A percentile compares a stretch with the other conserved stretches of the same genome.
These are phyloP conservation scores for Pemphredon lugubris DNA, from an alignment of 2,888 invertebrate genomes.

Conservation along the genomic window DNA sequence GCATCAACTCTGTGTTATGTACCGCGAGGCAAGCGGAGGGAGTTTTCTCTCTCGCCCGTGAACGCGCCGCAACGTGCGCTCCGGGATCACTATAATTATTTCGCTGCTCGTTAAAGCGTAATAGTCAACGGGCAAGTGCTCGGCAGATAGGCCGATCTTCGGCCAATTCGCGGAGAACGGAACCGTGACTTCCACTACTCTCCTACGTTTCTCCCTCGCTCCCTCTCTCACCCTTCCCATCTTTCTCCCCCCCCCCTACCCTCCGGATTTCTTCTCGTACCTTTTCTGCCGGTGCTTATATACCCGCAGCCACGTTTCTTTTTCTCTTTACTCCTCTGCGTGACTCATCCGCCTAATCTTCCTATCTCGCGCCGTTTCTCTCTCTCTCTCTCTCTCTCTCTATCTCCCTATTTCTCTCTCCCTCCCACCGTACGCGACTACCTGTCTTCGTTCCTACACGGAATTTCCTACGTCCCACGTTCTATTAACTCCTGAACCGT, in stretches of 20 bases:
- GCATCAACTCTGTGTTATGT: constrained; percentile 45
- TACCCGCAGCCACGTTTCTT: constrained; percentile 14
- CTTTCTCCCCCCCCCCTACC: not conserved
- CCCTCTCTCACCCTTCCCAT: not conserved
- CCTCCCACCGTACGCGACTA: not conserved
- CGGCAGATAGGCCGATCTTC: constrained; percentile 38
- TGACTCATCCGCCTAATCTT: constrained; percentile 46
- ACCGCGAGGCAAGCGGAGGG: not conserved
- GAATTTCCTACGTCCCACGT: constrained; percentile 35
- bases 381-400: not conserved
- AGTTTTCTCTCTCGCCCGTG: constrained; percentile 6
- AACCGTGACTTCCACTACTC: constrained; percentile 29
- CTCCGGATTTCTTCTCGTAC: not conserved
- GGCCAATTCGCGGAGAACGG: constrained; percentile 33
- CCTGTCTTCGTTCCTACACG: not conserved
- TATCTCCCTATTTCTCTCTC: not conserved
- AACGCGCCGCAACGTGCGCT: constrained; percentile 19
- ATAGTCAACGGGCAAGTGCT: constrained; percentile 48
- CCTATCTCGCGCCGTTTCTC: constrained; percentile 9
- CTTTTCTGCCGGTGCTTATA: constrained; percentile 13
- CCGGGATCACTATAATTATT: constrained; percentile 67
- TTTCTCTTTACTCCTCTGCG: constrained; percentile 13
- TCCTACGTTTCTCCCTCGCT: constrained; percentile 1
- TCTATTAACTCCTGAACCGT: constrained; percentile 26
- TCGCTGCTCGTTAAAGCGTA: constrained; percentile 65